Percentiles rank a stretch among this genome's conserved stretches.
These are phyloP conservation scores for Eupeodes corollae DNA, from an alignment of 1,140 invertebrate species.

Conservation along the genomic window DNA sequence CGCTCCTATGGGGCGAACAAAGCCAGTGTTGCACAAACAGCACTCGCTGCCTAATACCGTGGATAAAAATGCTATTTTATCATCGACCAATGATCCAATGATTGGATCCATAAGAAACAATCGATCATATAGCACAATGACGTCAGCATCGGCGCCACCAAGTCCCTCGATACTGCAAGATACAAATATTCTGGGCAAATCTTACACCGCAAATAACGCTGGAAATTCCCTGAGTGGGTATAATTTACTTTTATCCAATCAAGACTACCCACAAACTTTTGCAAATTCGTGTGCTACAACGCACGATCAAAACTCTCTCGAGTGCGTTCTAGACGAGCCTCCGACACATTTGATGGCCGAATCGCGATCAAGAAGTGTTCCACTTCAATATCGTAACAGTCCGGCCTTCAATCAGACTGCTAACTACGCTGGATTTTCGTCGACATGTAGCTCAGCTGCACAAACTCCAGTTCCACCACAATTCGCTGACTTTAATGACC, in stretches of 20 bases:
- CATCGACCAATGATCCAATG: constrained; percentile 23
- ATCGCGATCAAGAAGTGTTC: constrained; percentile 27
- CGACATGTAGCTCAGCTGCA: constrained; percentile 52
- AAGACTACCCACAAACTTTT: too few species aligned
- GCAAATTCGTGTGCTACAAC: too few species aligned
- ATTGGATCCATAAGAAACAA: constrained; percentile 24
- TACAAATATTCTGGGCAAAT: too few species aligned
- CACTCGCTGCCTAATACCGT: constrained; percentile 14
- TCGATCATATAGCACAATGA: constrained; percentile 22
- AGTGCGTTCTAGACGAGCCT: not conserved
- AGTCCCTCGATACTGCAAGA: constrained; percentile 31
- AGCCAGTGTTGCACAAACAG: constrained; percentile 20
- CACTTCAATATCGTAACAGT: constrained; percentile 4
- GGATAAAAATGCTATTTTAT: constrained; percentile 5
- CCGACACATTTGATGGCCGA: not conserved
- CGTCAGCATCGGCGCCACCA: constrained; percentile 31
- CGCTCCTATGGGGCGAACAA: constrained; percentile 47
- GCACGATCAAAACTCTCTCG: constrained; percentile 28
- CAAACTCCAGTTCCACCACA: constrained; percentile 58
- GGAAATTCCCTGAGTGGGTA: not conserved
- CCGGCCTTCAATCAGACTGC: not conserved
- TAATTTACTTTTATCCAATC: too few species aligned
- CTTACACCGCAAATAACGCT: too few species aligned
- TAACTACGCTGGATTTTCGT: constrained; percentile 26
- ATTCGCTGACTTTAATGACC: constrained; percentile 51